Base-by-base conservation (phyloP, 2,113 vertebrate genomes). In the Ariopsis seemanni region DNA sequence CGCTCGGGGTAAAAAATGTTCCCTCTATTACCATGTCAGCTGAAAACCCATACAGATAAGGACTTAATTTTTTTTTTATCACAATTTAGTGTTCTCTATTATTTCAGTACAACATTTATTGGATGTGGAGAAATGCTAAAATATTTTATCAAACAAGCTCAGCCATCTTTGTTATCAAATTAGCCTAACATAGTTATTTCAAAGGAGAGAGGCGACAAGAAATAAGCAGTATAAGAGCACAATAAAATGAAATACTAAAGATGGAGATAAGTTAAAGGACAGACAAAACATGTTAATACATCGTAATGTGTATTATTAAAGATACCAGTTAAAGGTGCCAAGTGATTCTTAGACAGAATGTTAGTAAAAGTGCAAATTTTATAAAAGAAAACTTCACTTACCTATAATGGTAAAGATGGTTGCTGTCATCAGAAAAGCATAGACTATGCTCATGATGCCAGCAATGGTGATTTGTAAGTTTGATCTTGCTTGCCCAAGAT, bases 351-450 rank as follows among this genome's bases (percentile, higher is more conserved):
- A 8, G 20, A 74, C 2, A 74, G 15, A 4, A 22, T 42, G 30
- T 72, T 34, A 74, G 15, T 74, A 48, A 52, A 48, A 72, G 14
- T 30, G 11, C 18, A 42, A 4, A 42, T 42, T 42, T 42, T 42
- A 42, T 42, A 63, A 83, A 84, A 58, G 60, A 20, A 20, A 62
- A 22, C 48, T 12, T 60, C 14, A 71, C 91, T 88, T 89, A 95
- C 94, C 92, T 0, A 95, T 82, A n/a, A 95, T 93, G 1, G 92
- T 65, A 57, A 96, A 75, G 0, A 90, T 22, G 14, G 92, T 92
- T 11, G 89, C 91, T 81, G 93, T 74, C 94, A 95, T 95, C 20
- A 96, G 91, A 86, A 95, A 93, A 4, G 93, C 92, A n/a, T 95
- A 95, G 0, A 91, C 5, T 27, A 94, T 4, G 52, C 94, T 95